Evolutionary conservation across 2,888 invertebrate genomes (phyloP), one percentile per base, ranked within the genome.

Genomic region (Saturnia pavonia): DNA sequence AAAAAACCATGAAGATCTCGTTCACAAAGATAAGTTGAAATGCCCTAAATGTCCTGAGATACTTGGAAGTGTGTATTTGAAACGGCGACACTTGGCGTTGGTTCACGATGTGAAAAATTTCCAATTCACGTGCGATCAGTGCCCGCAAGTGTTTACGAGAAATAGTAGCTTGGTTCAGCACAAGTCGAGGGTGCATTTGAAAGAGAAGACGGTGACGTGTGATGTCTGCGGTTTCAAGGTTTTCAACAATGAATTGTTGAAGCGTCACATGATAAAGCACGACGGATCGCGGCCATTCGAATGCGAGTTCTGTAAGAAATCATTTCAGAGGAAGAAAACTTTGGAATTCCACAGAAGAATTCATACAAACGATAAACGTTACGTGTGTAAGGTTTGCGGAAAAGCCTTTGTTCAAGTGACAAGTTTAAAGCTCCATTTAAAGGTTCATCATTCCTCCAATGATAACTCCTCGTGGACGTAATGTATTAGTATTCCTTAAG

Each of bases 201-300:
- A 90, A 48, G 87, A 91, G 69, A 88, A 85, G 51, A 83, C 82
- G 0, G 75, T 88, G 0, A 74, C 85, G 0, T 94, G 93, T 42
- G 87, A 89, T 0, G 80, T 91, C 1, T 94, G 93, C 54, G 90
- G 91, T 0, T 90, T 89, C 45, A 88, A 88, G 72, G 88, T 90
- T 0, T 91, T 89, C 43, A 88, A 87, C 27, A 91, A 89, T 16
- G 91, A 94, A 54, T 82, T 94, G 25, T 77, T 95, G 69, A 91
- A 89, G 48, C 88, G 94, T 0, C 95, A 95, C 70, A 93, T 94
- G 85, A 92, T 95, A 0, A 92, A 89, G 0, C 95, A 95, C 72
- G 94, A 93, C 1, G 94, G 95, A 1, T 86, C 94, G 0, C 88
- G 95, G 69, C 95, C 95, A 4, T 95, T 91, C 67, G 89, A 94